Percentiles rank a stretch among this genome's conserved stretches.
Evolutionary conservation across 1,140 invertebrate species (phyloP).

Genomic region (Bilobella aurantiaca): DNA sequence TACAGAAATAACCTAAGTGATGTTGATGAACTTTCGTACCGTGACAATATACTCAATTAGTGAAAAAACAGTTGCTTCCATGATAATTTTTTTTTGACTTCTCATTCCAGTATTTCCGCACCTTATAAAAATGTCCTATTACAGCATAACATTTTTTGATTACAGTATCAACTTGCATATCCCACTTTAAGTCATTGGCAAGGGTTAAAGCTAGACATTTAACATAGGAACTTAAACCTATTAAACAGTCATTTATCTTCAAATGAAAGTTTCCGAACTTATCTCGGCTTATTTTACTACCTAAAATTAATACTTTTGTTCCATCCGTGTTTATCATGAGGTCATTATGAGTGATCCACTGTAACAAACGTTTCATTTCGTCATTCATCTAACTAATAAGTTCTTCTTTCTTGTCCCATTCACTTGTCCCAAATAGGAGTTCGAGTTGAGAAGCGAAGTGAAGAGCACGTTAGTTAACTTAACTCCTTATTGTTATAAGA

Average conservation of each 20-base stretch:
- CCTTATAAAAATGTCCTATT: neutral
- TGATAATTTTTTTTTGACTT: no score
- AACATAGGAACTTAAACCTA: no score
- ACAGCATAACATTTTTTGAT: neutral
- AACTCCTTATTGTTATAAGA: no score
- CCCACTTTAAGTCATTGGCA: neutral
- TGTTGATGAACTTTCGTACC: no score
- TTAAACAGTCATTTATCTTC: neutral
- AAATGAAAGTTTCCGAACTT: neutral
- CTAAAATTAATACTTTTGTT: no score
- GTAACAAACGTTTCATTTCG: neutral
- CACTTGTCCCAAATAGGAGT: no score
- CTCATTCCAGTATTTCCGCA: neutral
- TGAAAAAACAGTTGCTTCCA: neutral
- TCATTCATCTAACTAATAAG: neutral
- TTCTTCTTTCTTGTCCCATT: neutral
- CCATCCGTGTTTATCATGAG: no score
- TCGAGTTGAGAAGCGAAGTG: no score
- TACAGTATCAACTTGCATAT: neutral
- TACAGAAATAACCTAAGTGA: no score
- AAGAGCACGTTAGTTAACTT: no score
- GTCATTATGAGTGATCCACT: neutral
- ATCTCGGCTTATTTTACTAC: no score
- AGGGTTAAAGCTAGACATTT: neutral
- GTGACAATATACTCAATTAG: no score